Conservation (phyloP, 2,113 vertebrate genomes). For the Tautogolabrus adspersus region DNA sequence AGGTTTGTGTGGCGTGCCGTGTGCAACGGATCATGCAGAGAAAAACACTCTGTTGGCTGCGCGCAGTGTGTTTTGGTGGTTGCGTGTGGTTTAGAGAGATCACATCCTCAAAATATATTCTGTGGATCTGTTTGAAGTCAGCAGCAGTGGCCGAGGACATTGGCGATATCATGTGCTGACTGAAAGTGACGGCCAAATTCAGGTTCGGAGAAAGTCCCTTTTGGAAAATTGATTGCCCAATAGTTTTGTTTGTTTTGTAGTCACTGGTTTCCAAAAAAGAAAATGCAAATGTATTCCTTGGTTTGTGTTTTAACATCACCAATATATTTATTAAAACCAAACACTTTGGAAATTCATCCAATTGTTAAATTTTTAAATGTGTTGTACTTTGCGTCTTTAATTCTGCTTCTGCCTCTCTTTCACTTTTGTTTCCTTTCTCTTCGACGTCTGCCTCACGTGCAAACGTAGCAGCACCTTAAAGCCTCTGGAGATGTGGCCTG, state of each 20-base stretch:
- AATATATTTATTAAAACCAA: neutral
- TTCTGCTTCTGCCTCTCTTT: too few relatives aligned
- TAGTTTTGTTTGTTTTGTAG: neutral
- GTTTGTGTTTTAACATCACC: too few relatives aligned
- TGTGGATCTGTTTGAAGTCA: constrained; percentile 41
- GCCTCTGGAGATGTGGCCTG: too few relatives aligned
- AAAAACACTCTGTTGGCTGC: constrained; percentile 39
- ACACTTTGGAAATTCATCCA: neutral
- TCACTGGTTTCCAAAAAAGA: neutral
- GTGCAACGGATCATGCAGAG: constrained; percentile 51
- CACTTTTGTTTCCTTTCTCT: too few relatives aligned
- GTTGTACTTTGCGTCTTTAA: too few relatives aligned
- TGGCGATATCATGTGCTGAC: neutral
- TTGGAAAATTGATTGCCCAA: neutral
- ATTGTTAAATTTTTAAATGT: neutral
- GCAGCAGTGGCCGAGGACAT: constrained; percentile 13
- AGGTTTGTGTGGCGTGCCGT: constrained; percentile 56
- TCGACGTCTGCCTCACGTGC: too few relatives aligned
- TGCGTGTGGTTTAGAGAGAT: constrained; percentile 51
- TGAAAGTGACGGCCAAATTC: constrained; percentile 16
- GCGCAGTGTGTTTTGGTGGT: constrained; percentile 46
- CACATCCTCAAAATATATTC: constrained; percentile 40
- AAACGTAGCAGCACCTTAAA: too few relatives aligned
- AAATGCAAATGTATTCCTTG: neutral
- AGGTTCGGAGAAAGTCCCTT: neutral